Evolutionary conservation across 2,797 vertebrate genomes (phyloP).

Genomic region (Enteromius viviparus): DNA sequence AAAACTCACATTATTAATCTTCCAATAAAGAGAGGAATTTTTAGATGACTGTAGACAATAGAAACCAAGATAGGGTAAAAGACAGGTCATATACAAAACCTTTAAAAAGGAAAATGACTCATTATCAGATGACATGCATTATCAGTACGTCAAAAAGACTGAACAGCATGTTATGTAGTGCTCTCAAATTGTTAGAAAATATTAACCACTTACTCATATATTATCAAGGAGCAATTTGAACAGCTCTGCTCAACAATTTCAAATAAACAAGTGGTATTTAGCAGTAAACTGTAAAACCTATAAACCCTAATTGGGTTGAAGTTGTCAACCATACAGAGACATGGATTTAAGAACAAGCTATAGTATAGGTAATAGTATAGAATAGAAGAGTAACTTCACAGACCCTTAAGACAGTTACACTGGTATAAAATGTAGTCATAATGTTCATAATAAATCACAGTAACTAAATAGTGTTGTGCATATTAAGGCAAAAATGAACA

Average conservation of each 20-base stretch:
- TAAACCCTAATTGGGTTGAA: conserved; percentile 2
- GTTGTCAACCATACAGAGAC: not conserved
- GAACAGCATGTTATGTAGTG: not conserved
- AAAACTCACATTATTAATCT: not conserved
- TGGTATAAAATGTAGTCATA: conserved; percentile 3
- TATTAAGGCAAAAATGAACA: conserved; percentile 47
- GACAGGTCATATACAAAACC: not conserved
- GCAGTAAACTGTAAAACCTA: not conserved
- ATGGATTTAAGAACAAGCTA: conserved; percentile 17
- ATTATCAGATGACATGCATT: not conserved
- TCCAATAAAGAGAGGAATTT: not conserved
- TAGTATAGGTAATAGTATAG: conserved; percentile 2
- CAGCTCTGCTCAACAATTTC: not conserved
- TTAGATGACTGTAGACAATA: not conserved
- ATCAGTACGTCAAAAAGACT: not conserved
- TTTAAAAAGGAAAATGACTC: not conserved
- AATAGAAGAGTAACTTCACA: conserved; percentile 32
- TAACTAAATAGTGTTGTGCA: conserved; percentile 13
- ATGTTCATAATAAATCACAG: not conserved
- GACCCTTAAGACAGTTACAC: conserved; percentile 6
- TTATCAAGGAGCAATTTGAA: not conserved
- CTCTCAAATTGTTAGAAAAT: not conserved
- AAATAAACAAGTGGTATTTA: conserved; percentile 1
- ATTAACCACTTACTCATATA: not conserved
- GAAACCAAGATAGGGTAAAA: not conserved